Evolutionary conservation across 2,113 vertebrate species (phyloP).

Genomic region (Hypanus sabinus): DNA sequence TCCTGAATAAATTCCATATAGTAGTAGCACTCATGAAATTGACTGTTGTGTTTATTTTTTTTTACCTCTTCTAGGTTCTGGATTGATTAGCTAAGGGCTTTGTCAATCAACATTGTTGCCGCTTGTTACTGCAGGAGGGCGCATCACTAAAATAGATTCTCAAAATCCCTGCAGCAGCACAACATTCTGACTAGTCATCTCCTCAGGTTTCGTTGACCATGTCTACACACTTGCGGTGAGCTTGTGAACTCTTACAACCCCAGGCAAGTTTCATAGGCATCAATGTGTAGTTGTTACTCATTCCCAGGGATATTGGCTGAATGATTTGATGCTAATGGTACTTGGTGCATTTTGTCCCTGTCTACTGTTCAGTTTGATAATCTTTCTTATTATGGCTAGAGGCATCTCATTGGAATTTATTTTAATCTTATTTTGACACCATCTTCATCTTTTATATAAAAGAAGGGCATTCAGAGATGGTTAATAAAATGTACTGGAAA

Average conservation of each 20-base stretch:
- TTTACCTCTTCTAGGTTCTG: neutral
- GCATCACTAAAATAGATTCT: neutral
- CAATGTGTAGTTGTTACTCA: neutral
- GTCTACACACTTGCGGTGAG: neutral
- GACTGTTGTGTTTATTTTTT: neutral
- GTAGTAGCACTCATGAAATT: neutral
- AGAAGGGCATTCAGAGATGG: neutral
- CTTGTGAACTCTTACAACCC: neutral
- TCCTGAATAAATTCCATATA: neutral
- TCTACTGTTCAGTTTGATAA: neutral
- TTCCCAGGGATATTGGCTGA: neutral
- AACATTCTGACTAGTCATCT: neutral
- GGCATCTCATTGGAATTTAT: neutral
- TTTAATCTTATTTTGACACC: constrained; percentile 2
- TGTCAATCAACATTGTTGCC: neutral
- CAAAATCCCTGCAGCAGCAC: neutral
- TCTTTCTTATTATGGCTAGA: neutral
- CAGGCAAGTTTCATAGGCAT: neutral
- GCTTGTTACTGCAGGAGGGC: neutral
- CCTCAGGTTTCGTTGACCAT: neutral
- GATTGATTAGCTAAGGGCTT: neutral
- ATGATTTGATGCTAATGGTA: neutral
- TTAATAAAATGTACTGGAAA: neutral
- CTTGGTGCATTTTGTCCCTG: neutral
- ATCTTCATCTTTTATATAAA: neutral